Conservation (phyloP, 2,888 invertebrate species). For the Orthonevra nobilis region DNA sequence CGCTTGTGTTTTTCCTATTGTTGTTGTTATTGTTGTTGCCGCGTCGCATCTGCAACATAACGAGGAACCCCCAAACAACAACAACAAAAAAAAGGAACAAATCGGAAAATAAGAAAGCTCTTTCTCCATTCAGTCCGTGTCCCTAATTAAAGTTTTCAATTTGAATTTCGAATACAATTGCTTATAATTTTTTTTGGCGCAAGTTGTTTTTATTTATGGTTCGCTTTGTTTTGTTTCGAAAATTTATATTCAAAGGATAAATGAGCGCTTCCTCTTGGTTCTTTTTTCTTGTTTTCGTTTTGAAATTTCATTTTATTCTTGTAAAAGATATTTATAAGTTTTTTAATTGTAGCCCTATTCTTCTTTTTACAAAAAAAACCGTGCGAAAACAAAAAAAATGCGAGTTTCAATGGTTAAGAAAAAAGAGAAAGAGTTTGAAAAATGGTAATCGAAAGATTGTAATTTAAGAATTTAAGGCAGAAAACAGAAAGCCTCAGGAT, state of each 20-base stretch:
- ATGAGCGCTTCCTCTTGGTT: neutral
- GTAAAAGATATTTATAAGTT: neutral
- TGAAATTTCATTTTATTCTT: too few species aligned
- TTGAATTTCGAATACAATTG: slow-evolving; percentile 54
- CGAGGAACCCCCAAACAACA: neutral
- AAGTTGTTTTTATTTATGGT: slow-evolving; percentile 31
- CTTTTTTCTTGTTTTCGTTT: neutral
- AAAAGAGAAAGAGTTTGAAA: too few species aligned
- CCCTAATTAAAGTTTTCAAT: slow-evolving; percentile 64
- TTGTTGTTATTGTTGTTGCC: slow-evolving; percentile 22
- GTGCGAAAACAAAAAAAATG: too few species aligned
- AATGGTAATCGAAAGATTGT: too few species aligned
- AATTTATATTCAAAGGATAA: slow-evolving; percentile 46
- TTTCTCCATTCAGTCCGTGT: slow-evolving; percentile 39
- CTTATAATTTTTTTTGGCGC: slow-evolving; percentile 27
- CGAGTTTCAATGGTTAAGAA: too few species aligned
- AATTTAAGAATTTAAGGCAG: too few species aligned
- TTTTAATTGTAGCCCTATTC: slow-evolving; percentile 15
- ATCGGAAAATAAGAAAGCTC: neutral
- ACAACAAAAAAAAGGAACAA: slow-evolving; percentile 3
- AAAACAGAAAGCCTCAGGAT: too few species aligned
- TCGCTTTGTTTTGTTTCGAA: neutral
- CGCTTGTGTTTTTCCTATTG: too few species aligned
- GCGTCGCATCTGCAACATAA: slow-evolving; percentile 38
- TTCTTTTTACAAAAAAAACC: too few species aligned